Conservation (phyloP, 2,888 invertebrate species). For the Drosophila borborema region DNA sequence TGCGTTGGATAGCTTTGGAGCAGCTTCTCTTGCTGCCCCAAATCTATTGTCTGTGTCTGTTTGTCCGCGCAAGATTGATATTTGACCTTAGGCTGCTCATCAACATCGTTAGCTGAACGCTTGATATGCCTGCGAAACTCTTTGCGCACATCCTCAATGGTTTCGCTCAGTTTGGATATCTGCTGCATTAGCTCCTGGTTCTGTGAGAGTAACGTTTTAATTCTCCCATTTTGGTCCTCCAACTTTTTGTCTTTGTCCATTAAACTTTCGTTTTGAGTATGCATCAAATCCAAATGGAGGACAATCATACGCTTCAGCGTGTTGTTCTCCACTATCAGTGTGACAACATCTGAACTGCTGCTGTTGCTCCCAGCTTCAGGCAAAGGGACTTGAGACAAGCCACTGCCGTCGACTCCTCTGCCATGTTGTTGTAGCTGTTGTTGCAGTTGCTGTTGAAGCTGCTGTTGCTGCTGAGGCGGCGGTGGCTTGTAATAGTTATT, state of each 20-base stretch:
- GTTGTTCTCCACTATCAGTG: conserved; percentile 84
- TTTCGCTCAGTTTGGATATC: conserved; percentile 68
- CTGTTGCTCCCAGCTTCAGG: conserved; percentile 13
- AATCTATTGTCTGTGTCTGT: conserved; percentile 50
- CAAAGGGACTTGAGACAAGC: conserved; percentile 17
- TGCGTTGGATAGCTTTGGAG: conserved; percentile 15
- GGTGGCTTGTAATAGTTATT: conserved; percentile 47
- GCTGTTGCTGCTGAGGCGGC: not conserved
- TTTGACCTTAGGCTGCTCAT: conserved; percentile 49
- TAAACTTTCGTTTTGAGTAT: conserved; percentile 94
- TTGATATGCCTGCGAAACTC: conserved; percentile 63
- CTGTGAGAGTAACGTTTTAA: conserved; percentile 89
- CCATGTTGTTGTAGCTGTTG: not conserved
- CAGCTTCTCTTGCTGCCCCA: conserved; percentile 4
- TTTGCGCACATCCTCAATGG: conserved; percentile 68
- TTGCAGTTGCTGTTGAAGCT: not conserved
- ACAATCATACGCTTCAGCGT: conserved; percentile 90
- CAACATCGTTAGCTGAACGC: conserved; percentile 54
- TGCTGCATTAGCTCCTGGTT: conserved; percentile 86
- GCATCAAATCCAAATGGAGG: conserved; percentile 94
- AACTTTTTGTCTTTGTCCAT: conserved; percentile 92
- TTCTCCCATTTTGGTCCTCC: conserved; percentile 90
- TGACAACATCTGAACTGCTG: conserved; percentile 69
- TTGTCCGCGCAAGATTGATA: conserved; percentile 57
- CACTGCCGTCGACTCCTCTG: conserved; percentile 30